phyloP scores from a whole-genome alignment of 2,797 vertebrate species.

The Falco biarmicus region DNA sequence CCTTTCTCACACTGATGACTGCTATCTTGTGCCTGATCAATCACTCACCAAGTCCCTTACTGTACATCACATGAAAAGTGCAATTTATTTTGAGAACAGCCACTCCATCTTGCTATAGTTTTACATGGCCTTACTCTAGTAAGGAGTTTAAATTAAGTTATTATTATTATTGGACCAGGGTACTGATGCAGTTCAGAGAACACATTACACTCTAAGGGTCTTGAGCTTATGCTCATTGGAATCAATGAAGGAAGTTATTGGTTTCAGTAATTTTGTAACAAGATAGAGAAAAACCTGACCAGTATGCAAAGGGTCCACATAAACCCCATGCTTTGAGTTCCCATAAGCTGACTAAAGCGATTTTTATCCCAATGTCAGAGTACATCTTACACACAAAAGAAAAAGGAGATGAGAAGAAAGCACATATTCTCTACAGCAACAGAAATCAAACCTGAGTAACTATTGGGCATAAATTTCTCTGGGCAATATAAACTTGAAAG shows the following conservation, averaged over 20 bases:
- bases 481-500: not conserved
- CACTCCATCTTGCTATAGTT: not conserved
- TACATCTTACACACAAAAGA: not conserved
- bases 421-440: not conserved
- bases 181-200: not conserved
- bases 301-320: not conserved
- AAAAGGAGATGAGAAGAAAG: not conserved
- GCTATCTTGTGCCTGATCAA: not conserved
- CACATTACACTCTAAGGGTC: not conserved
- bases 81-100: not conserved
- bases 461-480: not conserved
- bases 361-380: constrained; percentile 40
- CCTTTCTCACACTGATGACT: not conserved
- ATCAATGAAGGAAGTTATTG: not conserved
- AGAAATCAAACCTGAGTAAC: not conserved
- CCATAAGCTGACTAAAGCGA: constrained; percentile 16
- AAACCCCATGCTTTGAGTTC: not conserved
- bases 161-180: not conserved
- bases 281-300: not conserved
- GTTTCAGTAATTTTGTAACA: not conserved
- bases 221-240: not conserved
- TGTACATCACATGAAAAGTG: not conserved
- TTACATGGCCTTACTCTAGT: not conserved
- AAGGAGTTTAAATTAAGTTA: not conserved
- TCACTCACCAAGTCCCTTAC: not conserved